These are phyloP conservation scores for Odontocerum albicorne DNA, from an alignment of 2,888 invertebrate genomes.

Conservation along the genomic window DNA sequence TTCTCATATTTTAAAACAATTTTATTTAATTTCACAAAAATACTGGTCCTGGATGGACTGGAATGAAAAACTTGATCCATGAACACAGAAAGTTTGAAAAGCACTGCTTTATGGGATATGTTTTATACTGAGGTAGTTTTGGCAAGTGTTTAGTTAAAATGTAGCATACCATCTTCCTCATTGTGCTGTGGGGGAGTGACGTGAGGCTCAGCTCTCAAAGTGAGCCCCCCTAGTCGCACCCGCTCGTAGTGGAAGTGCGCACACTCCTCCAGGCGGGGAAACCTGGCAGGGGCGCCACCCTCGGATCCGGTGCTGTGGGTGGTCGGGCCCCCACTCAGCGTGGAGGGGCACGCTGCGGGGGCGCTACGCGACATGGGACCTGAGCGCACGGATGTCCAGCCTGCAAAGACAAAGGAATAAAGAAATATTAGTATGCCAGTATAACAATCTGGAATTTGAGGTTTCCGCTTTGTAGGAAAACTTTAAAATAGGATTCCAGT, in stretches of 20 bases:
- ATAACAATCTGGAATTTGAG: too few species aligned
- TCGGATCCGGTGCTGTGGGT: not conserved
- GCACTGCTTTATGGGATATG: too few species aligned
- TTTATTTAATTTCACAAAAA: too few species aligned
- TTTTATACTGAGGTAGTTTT: too few species aligned
- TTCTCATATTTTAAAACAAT: too few species aligned
- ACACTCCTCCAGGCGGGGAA: constrained; percentile 92
- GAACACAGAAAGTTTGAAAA: too few species aligned
- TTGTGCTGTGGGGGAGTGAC: constrained; percentile 39
- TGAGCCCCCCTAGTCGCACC: constrained; percentile 81
- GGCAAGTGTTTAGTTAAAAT: too few species aligned
- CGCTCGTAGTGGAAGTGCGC: constrained; percentile 98
- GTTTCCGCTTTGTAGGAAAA: too few species aligned
- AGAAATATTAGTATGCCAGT: too few species aligned
- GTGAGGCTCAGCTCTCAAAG: constrained; percentile 55
- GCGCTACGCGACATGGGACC: constrained; percentile 32
- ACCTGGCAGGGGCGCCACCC: constrained; percentile 47
- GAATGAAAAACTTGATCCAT: too few species aligned
- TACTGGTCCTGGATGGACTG: too few species aligned
- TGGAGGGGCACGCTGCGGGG: constrained; percentile 24
- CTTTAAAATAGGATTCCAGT: too few species aligned
- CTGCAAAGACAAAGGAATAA: not conserved
- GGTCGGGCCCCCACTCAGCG: constrained; percentile 6
- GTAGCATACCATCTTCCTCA: constrained; percentile 45
- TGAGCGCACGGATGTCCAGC: constrained; percentile 26